Evolutionary conservation across 1,140 invertebrate species (phyloP).

Genomic region (Drosophila albomicans): DNA sequence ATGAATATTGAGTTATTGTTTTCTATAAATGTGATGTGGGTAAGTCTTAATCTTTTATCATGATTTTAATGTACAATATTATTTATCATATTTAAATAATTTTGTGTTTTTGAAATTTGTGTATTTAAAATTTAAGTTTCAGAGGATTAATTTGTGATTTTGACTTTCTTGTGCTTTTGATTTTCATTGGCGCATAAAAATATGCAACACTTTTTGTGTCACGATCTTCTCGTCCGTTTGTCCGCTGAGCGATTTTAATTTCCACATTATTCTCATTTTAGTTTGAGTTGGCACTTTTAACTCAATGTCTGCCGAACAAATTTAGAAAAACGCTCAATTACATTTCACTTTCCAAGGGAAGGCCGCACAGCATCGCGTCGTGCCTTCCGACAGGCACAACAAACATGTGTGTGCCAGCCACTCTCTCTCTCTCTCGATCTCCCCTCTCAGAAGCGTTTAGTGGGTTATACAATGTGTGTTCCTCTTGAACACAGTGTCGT

Average conservation of each 20-base stretch:
- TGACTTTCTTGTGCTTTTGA: background rate
- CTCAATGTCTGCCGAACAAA: slow-evolving; percentile 61
- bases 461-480: slow-evolving; percentile 67
- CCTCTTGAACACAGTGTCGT: slow-evolving; percentile 46
- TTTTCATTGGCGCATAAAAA: slow-evolving; percentile 55
- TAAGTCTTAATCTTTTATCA: too few relatives aligned
- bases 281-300: slow-evolving; percentile 21
- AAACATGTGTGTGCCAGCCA: slow-evolving; percentile 38
- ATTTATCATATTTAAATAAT: background rate
- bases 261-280: slow-evolving; percentile 9
- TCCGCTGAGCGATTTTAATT: slow-evolving; percentile 43
- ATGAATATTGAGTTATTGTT: background rate
- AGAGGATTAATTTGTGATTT: too few relatives aligned
- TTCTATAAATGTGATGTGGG: background rate
- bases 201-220: slow-evolving; percentile 59
- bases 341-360: slow-evolving; percentile 81
- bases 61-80: background rate
- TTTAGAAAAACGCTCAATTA: slow-evolving; percentile 76
- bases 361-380: slow-evolving; percentile 50
- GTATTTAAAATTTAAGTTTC: too few relatives aligned
- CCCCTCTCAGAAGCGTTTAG: background rate
- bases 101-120: too few relatives aligned
- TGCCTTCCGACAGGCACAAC: background rate
- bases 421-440: background rate
- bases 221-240: background rate